Conservation (phyloP, 2,797 vertebrate species). For the Ceyx erithaca region DNA sequence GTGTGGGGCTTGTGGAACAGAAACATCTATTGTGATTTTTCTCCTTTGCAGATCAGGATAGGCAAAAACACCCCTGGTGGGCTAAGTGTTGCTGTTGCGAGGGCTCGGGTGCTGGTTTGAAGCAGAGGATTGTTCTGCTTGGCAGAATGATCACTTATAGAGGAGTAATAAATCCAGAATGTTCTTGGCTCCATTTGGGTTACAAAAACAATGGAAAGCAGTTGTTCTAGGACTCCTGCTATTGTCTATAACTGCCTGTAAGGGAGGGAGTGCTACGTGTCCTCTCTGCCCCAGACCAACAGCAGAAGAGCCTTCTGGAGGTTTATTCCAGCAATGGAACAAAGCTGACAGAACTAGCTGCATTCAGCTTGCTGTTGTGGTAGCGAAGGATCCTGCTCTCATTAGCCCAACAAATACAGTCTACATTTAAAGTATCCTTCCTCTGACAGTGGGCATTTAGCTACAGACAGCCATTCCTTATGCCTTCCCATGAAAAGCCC, state of each 20-base stretch:
- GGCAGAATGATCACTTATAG: not conserved
- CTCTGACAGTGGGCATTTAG: not conserved
- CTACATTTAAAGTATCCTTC: not conserved
- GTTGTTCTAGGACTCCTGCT: not conserved
- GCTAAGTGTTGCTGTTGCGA: fast-evolving
- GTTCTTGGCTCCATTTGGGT: not conserved
- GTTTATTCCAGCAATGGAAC: not conserved
- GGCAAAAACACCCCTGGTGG: not conserved
- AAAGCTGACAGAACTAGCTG: not conserved
- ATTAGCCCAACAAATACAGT: not conserved
- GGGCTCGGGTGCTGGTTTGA: not conserved
- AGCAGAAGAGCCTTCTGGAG: not conserved
- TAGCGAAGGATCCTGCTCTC: not conserved
- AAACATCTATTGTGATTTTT: not conserved
- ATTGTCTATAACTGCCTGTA: not conserved
- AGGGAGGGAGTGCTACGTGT: not conserved
- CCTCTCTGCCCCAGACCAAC: not conserved
- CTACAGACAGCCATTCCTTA: not conserved
- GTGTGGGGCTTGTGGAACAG: not conserved
- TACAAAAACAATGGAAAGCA: not conserved
- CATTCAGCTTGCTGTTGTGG: not conserved
- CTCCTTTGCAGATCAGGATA: not conserved
- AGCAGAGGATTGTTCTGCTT: not conserved
- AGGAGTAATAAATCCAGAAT: not conserved
- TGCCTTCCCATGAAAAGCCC: not conserved